Conservation (phyloP, 2,888 invertebrate species). For the Lypha dubia region DNA sequence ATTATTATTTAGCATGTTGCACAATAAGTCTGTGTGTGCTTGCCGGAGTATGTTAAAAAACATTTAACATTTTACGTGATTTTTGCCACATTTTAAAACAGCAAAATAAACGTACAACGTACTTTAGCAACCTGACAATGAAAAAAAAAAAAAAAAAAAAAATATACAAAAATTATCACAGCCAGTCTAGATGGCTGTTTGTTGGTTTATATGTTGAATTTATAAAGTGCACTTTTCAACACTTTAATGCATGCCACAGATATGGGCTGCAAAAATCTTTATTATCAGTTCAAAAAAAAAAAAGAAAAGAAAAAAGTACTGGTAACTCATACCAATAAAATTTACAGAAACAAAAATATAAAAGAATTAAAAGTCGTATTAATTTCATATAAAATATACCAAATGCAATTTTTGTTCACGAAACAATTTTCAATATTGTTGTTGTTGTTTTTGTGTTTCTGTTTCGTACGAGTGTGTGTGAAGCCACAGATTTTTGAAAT, state of each 20-base stretch:
- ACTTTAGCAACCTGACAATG: constrained; percentile 52
- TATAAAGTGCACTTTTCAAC: constrained; percentile 70
- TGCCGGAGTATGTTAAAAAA: constrained; percentile 42
- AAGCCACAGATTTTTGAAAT: constrained; percentile 69
- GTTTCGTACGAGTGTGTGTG: too few relatives aligned
- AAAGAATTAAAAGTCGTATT: constrained; percentile 52
- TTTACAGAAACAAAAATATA: too few relatives aligned
- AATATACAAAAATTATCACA: constrained; percentile 51
- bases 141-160: too few relatives aligned
- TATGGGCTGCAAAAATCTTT: constrained; percentile 6
- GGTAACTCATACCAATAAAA: constrained; percentile 11
- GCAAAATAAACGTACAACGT: constrained; percentile 54
- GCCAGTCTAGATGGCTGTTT: constrained; percentile 9
- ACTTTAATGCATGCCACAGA: constrained; percentile 59
- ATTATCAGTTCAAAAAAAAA: constrained; percentile 2
- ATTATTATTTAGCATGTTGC: constrained; percentile 15
- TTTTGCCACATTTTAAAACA: constrained; percentile 68
- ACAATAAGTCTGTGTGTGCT: constrained; percentile 34
- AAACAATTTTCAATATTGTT: background rate
- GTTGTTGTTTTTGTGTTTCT: too few relatives aligned
- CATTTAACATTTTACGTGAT: constrained; percentile 68
- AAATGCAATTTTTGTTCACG: background rate
- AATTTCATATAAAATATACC: constrained; percentile 67
- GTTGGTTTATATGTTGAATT: background rate
- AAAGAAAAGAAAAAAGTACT: too few relatives aligned